Conservation (phyloP, 2,888 invertebrate species). For the Acheta domesticus region DNA sequence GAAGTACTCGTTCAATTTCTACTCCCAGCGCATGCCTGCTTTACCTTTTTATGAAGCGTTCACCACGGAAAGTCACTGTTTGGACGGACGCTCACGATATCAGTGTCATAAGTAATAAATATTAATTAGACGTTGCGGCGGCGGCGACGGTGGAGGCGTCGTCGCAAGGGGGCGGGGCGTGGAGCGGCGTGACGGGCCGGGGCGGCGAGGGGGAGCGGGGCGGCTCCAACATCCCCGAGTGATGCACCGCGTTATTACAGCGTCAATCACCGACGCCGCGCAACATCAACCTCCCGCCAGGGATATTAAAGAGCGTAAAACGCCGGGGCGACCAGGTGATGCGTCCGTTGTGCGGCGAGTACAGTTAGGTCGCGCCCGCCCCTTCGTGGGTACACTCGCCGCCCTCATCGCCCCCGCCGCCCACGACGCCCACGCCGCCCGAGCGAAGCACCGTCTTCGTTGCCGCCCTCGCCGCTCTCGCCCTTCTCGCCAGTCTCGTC, state of each 20-base stretch:
- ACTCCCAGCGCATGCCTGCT: not conserved
- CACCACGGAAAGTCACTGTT: not conserved
- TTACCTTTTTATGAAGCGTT: conserved; percentile 6
- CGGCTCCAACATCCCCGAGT: not conserved
- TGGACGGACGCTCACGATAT: conserved; percentile 18
- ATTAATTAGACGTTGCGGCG: conserved; percentile 7
- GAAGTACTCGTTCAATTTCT: not conserved
- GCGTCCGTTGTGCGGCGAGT: not conserved
- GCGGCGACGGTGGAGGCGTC: not conserved
- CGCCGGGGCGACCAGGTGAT: not conserved
- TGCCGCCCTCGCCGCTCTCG: not conserved
- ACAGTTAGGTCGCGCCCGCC: not conserved
- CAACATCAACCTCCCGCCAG: not conserved
- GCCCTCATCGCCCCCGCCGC: too few species aligned
- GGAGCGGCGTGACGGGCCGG: not conserved
- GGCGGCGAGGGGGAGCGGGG: not conserved
- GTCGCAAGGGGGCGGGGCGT: not conserved
- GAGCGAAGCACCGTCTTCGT: too few species aligned
- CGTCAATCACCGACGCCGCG: not conserved
- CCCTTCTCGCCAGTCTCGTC: not conserved
- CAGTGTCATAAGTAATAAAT: conserved; percentile 18
- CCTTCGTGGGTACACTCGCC: too few species aligned
- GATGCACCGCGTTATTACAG: not conserved
- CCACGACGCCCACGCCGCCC: too few species aligned
- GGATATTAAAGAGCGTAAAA: conserved; percentile 18